These are phyloP conservation scores for Polietes domitor DNA, from an alignment of 2,888 invertebrate genomes.

Conservation along the genomic window DNA sequence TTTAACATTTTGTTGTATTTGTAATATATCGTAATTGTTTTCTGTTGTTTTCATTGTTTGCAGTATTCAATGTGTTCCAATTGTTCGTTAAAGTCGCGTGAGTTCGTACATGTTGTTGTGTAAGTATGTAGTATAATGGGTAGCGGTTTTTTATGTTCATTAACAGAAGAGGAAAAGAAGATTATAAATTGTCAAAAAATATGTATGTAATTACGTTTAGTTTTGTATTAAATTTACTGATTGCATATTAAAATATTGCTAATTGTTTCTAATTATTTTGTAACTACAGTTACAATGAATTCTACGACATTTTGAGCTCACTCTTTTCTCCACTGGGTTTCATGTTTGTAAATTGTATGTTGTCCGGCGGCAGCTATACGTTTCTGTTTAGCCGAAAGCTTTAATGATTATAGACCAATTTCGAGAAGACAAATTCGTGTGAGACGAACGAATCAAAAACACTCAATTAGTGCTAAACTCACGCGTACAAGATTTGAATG, in stretches of 20 bases:
- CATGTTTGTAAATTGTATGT: no score
- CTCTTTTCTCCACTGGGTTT: neutral
- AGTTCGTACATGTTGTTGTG: constrained; percentile 58
- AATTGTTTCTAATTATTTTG: neutral
- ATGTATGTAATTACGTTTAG: neutral
- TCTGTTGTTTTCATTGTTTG: constrained; percentile 19
- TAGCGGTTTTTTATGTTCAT: neutral
- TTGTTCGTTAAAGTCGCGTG: constrained; percentile 65
- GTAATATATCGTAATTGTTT: constrained; percentile 41
- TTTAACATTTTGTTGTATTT: constrained; percentile 41
- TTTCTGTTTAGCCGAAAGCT: no score
- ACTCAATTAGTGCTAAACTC: no score
- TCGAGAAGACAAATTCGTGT: no score
- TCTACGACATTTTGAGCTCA: neutral
- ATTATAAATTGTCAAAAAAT: no score
- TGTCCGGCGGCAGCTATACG: no score
- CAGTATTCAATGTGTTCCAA: constrained; percentile 43
- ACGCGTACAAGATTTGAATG: no score
- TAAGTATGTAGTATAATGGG: constrained; percentile 25
- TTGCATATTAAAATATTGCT: neutral
- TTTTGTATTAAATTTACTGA: neutral
- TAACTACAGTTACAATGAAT: neutral
- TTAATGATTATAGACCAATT: no score
- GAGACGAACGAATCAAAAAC: no score
- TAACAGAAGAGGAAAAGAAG: no score